phyloP scores from a whole-genome alignment of 1,140 invertebrate species.

The Hycleus phaleratus region DNA sequence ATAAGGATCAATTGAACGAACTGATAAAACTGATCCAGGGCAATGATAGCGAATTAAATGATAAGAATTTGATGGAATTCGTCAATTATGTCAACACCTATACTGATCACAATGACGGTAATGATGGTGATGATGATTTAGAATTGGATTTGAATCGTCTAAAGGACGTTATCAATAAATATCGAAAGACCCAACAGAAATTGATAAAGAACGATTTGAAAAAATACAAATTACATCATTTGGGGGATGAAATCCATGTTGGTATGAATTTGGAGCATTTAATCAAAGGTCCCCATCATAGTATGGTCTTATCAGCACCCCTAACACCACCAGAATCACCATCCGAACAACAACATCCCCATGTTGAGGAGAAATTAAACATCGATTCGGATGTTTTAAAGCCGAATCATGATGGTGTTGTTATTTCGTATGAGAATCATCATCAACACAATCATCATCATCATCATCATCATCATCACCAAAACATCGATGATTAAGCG shows the following conservation, averaged over 20 bases:
- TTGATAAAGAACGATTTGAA: slow-evolving; percentile 23
- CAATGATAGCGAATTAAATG: slow-evolving; percentile 19
- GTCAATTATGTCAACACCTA: slow-evolving; percentile 30
- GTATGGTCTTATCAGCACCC: slow-evolving; percentile 32
- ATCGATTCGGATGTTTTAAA: slow-evolving; percentile 35
- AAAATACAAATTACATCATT: slow-evolving; percentile 15
- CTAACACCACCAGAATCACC: no score
- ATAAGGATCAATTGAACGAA: slow-evolving; percentile 22
- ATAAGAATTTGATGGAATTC: slow-evolving; percentile 29
- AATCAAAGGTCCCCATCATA: slow-evolving; percentile 38
- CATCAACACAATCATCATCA: no score
- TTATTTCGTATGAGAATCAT: slow-evolving; percentile 36
- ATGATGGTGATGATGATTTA: slow-evolving; percentile 15
- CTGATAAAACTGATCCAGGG: slow-evolving; percentile 23
- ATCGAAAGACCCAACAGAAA: slow-evolving; percentile 16
- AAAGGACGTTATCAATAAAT: slow-evolving; percentile 22
- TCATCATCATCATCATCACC: no score
- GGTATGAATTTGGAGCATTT: slow-evolving; percentile 32
- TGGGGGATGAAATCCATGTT: slow-evolving; percentile 7
- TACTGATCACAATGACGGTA: neutral
- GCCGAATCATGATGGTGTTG: slow-evolving; percentile 38
- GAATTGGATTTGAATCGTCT: slow-evolving; percentile 27
- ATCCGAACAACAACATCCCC: neutral
- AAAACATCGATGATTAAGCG: no score
- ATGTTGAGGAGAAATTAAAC: slow-evolving; percentile 34